These are phyloP conservation scores for Poecile atricapillus DNA, from an alignment of 2,113 vertebrate genomes.

Conservation along the genomic window DNA sequence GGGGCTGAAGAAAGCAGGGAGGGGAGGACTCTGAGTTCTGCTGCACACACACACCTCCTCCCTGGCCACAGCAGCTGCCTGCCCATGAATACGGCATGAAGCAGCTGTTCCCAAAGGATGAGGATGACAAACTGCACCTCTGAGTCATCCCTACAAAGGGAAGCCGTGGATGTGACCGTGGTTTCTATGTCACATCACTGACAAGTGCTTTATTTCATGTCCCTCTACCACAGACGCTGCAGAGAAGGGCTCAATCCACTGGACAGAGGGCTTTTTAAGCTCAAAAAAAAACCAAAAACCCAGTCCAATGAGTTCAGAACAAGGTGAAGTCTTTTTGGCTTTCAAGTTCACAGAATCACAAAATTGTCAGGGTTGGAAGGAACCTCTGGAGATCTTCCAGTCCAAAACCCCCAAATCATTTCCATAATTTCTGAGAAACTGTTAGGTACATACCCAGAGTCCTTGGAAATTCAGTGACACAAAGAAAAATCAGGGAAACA, in stretches of 20 bases:
- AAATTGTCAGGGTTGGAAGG: not conserved
- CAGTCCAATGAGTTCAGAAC: not conserved
- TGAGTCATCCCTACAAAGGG: not conserved
- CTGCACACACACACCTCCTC: not conserved
- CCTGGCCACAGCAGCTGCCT: not conserved
- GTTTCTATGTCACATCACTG: not conserved
- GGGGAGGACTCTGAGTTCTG: accelerated
- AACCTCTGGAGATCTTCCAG: not conserved
- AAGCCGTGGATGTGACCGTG: accelerated
- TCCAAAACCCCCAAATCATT: accelerated
- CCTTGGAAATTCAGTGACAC: not conserved
- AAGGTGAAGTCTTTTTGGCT: not conserved
- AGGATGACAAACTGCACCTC: not conserved
- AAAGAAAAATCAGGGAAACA: not conserved
- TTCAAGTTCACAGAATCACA: not conserved
- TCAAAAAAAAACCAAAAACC: accelerated
- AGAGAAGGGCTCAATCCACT: not conserved
- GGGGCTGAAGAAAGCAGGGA: not conserved
- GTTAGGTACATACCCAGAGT: not conserved
- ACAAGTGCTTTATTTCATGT: not conserved
- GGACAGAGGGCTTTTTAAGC: not conserved
- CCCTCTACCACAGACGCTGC: not conserved
- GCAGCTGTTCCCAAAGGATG: not conserved
- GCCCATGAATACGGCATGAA: not conserved
- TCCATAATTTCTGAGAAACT: not conserved